Evolutionary conservation across 2,113 vertebrate species (phyloP), one percentile per base, ranked within the genome.

Genomic region (Nymphicus hollandicus): DNA sequence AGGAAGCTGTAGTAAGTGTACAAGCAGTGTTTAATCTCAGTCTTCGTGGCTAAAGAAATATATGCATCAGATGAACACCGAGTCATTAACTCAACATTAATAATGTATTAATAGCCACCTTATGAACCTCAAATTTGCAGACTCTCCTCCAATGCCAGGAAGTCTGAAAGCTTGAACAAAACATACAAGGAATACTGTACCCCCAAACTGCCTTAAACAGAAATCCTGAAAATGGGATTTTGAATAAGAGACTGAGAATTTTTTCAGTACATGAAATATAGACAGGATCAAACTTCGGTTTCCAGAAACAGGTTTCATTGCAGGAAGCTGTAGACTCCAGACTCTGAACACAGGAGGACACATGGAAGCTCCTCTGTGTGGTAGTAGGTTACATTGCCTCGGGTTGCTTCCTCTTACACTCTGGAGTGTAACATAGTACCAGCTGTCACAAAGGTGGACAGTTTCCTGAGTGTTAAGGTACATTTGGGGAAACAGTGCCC

Each of bases 51-150:
- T 58, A 16, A 43, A 70, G 68, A 88, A 86, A 55, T 71, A 46
- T 8, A 70, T 46, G 35, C 60, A 87, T 55, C 49, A 81, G 49
- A 77, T 74, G 50, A 85, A 69, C 37, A 10, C 44, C 18, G 58
- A 87, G 25, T 88, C 69, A 79, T 63, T 84, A 89, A 78, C 28
- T 70, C 69, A 73, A 28, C 17, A n/a, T 68, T 88, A 73, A 58
- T 46, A 86, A 70, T 83, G 9, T 70, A 80, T 63, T 86, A 66
- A 39, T 84, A 70, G 22, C 50, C 27, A 60, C 46, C 7, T 78
- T 37, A 49, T 14, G 19, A 33, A 46, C 50, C 35, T 86, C 23
- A 39, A 28, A 46, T 89, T 58, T 94, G 55, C 55, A 74, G 22
- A 41, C 78, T 66, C 25, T 68, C 3, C 17, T 78, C 35, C 37